Evolutionary conservation across 2,888 invertebrate species (phyloP).

Genomic region (Axea sp.): DNA sequence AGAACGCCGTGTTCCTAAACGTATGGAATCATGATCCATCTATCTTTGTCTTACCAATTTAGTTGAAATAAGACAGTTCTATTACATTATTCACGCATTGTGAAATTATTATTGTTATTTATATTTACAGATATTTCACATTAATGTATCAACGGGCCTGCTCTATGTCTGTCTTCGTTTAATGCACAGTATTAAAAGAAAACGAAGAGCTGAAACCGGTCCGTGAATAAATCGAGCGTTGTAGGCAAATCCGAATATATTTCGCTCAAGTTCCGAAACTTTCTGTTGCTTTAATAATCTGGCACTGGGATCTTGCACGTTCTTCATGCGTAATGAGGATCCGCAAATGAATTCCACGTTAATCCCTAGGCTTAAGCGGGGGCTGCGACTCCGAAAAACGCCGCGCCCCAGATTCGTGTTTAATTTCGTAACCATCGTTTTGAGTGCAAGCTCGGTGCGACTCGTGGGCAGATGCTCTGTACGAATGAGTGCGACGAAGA

Average conservation of each 20-base stretch:
- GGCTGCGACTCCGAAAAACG: constrained; percentile 18
- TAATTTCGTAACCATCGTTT: constrained; percentile 51
- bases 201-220: not conserved
- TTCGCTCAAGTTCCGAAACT: constrained; percentile 1
- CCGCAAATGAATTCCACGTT: constrained; percentile 22
- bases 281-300: constrained; percentile 20
- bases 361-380: too few species aligned
- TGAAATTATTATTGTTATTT: too few species aligned
- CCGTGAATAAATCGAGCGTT: constrained; percentile 1
- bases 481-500: not conserved
- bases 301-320: constrained; percentile 13
- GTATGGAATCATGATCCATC: too few species aligned
- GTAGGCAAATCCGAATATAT: constrained; percentile 5
- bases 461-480: constrained; percentile 22
- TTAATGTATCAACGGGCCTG: too few species aligned
- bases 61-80: too few species aligned
- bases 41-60: too few species aligned
- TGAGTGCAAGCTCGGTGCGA: constrained; percentile 26
- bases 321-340: constrained; percentile 14
- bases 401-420: constrained; percentile 53
- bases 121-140: too few species aligned
- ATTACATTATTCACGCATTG: too few species aligned
- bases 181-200: not conserved
- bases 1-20: too few species aligned
- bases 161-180: not conserved